Conservation (phyloP, 2,113 vertebrate genomes). For the Stomatorhinus ivindoensis region DNA sequence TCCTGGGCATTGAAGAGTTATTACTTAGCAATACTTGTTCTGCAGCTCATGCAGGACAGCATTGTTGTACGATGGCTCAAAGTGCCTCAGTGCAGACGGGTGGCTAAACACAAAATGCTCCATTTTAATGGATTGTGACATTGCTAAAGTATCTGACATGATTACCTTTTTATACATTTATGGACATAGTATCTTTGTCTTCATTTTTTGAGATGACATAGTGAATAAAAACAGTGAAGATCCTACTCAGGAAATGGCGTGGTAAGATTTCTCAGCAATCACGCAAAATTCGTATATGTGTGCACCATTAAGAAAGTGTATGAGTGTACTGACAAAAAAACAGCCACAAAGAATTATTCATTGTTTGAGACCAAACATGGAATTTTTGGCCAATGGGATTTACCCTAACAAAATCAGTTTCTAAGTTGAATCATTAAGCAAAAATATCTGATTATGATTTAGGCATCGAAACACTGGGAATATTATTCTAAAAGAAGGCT, state of each 20-base stretch:
- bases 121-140: neutral
- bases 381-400: neutral
- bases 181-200: neutral
- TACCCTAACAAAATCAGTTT: neutral
- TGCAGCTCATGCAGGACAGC: neutral
- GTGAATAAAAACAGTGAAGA: neutral
- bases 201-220: neutral
- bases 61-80: neutral
- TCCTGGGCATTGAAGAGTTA: neutral
- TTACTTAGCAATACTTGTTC: neutral
- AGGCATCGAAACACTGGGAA: neutral
- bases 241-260: neutral
- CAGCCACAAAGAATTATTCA: neutral
- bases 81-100: neutral
- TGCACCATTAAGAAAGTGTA: neutral
- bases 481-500: neutral
- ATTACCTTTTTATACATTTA: neutral
- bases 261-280: neutral
- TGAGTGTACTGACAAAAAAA: neutral
- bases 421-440: neutral
- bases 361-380: neutral
- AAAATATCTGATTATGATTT: neutral
- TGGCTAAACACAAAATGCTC: neutral
- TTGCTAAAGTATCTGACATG: neutral
- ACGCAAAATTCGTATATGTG: neutral